Percentiles rank a stretch among this genome's conserved stretches.
Evolutionary conservation across 2,113 vertebrate species (phyloP).

Genomic region (Nettapus auritus): DNA sequence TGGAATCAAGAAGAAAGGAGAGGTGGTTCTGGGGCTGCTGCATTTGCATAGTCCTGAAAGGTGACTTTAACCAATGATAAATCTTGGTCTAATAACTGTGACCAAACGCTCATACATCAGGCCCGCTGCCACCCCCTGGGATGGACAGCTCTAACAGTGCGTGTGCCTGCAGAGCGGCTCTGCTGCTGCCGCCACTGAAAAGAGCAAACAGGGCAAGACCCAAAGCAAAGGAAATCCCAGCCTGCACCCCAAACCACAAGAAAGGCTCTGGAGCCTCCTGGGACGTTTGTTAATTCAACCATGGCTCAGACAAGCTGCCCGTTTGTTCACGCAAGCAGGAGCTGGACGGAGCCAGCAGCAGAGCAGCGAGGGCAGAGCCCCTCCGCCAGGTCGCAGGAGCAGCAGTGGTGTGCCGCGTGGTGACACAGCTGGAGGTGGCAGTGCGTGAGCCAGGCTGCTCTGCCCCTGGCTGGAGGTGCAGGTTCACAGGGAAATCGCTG

Average conservation of each 20-base stretch:
- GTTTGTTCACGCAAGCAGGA: neutral
- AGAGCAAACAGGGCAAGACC: neutral
- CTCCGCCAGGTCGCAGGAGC: neutral
- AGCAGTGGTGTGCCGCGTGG: neutral
- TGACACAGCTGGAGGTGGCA: neutral
- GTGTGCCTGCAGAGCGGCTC: neutral
- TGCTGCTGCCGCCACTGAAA: neutral
- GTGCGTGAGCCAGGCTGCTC: neutral
- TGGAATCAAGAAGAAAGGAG: neutral
- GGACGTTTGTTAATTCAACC: neutral
- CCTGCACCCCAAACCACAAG: neutral
- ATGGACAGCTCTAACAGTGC: neutral
- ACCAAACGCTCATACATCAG: neutral
- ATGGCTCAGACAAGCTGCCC: neutral
- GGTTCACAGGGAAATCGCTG: neutral
- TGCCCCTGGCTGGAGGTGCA: neutral
- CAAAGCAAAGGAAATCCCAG: neutral
- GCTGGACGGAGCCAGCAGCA: rapidly evolving
- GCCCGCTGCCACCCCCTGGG: neutral
- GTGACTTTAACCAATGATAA: constrained; percentile 32
- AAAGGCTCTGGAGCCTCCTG: neutral
- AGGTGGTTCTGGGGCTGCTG: neutral
- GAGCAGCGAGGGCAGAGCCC: neutral
- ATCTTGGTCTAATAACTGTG: constrained; percentile 61
- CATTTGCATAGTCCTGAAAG: constrained; percentile 53